Conservation (phyloP, 2,888 invertebrate genomes). For the Caenorhabditis sulstoni region DNA sequence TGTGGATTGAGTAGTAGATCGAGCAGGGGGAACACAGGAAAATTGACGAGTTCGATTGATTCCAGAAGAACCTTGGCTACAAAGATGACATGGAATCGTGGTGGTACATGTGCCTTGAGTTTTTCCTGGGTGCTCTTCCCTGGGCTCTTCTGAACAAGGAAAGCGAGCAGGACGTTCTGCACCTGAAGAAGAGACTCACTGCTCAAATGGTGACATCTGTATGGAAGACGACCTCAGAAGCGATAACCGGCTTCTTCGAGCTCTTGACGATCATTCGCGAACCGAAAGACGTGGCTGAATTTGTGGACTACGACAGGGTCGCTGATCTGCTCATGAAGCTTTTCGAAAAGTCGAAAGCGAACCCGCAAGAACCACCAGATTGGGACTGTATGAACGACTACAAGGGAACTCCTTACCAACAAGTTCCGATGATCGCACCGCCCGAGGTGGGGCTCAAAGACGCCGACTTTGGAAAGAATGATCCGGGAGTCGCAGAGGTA, state of each 20-base stretch:
- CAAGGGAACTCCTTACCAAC: conserved; percentile 41
- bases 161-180: conserved; percentile 54
- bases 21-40: not conserved
- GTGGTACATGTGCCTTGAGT: conserved; percentile 60
- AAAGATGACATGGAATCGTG: conserved; percentile 61
- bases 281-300: conserved; percentile 47
- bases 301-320: conserved; percentile 50
- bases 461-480: conserved; percentile 40
- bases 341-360: conserved; percentile 42
- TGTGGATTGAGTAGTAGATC: no score
- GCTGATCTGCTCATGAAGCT: conserved; percentile 29
- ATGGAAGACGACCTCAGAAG: conserved; percentile 41
- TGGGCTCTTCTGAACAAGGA: conserved; percentile 55
- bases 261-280: conserved; percentile 35
- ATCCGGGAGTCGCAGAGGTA: conserved; percentile 19
- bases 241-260: conserved; percentile 39
- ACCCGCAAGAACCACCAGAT: conserved; percentile 57
- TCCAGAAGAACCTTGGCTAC: conserved; percentile 56
- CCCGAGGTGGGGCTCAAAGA: conserved; percentile 51
- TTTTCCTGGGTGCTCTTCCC: conserved; percentile 56
- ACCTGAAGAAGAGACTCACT: conserved; percentile 48
- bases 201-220: conserved; percentile 30
- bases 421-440: conserved; percentile 45
- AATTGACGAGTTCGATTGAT: not conserved
- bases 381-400: conserved; percentile 62